Percentiles rank a stretch among this genome's conserved stretches.
These are phyloP conservation scores for Tromatobia lineatoria DNA, from an alignment of 2,888 invertebrate genomes.

Conservation along the genomic window DNA sequence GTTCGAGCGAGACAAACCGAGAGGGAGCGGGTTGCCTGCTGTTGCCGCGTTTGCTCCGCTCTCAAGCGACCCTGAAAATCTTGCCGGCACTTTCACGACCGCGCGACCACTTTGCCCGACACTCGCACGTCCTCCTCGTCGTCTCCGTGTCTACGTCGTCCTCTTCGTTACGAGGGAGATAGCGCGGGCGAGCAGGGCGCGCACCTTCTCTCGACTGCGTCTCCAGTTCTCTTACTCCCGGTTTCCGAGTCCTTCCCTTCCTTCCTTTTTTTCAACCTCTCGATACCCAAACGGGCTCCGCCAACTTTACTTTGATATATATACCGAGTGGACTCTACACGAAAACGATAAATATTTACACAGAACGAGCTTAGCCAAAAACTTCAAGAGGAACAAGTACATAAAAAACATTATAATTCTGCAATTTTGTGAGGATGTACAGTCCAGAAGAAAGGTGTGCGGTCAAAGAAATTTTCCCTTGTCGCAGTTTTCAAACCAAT, in stretches of 20 bases:
- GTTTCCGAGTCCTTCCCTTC: slow-evolving; percentile 15
- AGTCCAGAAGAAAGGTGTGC: too few species aligned
- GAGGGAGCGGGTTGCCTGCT: slow-evolving; percentile 57
- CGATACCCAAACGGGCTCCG: slow-evolving; percentile 17
- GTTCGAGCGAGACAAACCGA: slow-evolving; percentile 72
- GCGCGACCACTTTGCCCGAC: slow-evolving; percentile 80
- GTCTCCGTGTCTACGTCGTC: slow-evolving; percentile 69
- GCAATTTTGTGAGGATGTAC: too few species aligned
- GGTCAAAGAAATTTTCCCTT: too few species aligned
- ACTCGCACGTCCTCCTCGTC: slow-evolving; percentile 74
- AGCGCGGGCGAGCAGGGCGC: slow-evolving; percentile 48
- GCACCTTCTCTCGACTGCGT: slow-evolving; percentile 58
- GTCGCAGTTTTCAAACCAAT: too few species aligned
- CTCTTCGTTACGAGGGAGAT: slow-evolving; percentile 57
- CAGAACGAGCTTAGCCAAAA: neutral
- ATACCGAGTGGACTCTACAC: neutral
- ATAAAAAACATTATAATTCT: too few species aligned
- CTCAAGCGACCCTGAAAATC: slow-evolving; percentile 82
- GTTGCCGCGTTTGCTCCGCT: slow-evolving; percentile 66
- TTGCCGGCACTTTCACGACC: slow-evolving; percentile 82
- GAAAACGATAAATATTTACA: neutral
- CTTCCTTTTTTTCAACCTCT: slow-evolving; percentile 15
- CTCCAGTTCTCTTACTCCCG: slow-evolving; percentile 44
- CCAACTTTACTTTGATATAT: neutral
- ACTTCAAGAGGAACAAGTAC: neutral